Base-by-base conservation (phyloP, 2,797 vertebrate genomes). In the Leptatherina wallacei region DNA sequence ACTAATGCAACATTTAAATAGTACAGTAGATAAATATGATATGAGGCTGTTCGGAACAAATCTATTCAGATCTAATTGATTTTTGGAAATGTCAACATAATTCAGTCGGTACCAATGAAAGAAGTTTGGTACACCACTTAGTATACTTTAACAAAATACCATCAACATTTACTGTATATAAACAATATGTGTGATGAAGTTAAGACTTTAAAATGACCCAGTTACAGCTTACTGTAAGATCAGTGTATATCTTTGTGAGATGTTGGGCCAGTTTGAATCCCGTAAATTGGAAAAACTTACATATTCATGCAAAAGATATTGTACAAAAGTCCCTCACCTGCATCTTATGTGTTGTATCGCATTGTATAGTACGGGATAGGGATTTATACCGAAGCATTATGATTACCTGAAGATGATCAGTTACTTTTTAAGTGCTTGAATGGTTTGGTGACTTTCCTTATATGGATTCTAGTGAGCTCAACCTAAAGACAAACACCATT, bases 391-490 rank as follows among this genome's bases (percentile, higher is more conserved):
- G 16, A 18, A 4, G 40, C 5, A 2, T 47, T 47, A n/a, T n/a
- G 8, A n/a, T 47, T 47, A 47, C 18, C 6, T 9, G 8, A 20
- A n/a, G 44, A 8, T 1, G 2, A 47, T 57, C 20, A 11, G 54
- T 58, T 33, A 57, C 33, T 63, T 36, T 13, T 64, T 18, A 54
- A 58, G 64, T 67, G 36, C 52, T 57, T 49, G 30, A 36, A 14
- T 32, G 44, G 44, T 52, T 69, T 51, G 40, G 29, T 49, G 42
- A 44, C 27, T 75, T 83, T 63, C 49, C 69, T 74, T 67, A 58
- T 22, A 0, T 52, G 24, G 58, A 55, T 36, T 69, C 6, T 36
- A 27, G 12, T 8, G 24, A 20, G 78, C 77, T 80, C 60, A 81
- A 61, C 36, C 16, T 5, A 0, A 55, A 65, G 73, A 55, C 22